Evolutionary conservation across 2,888 invertebrate genomes (phyloP).

Genomic region (Amphipyra tragopoginis): DNA sequence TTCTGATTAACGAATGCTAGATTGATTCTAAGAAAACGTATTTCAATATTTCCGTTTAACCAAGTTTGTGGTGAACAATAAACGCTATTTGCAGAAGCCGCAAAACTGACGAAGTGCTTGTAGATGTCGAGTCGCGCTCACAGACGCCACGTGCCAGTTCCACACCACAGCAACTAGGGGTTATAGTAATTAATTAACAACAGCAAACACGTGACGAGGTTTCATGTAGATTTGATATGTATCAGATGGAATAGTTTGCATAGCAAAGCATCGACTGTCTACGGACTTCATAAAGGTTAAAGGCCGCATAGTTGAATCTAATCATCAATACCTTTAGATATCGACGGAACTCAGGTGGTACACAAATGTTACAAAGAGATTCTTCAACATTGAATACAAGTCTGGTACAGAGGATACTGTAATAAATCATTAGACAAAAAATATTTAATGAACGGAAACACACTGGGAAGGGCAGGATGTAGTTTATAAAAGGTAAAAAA

Average conservation of each 20-base stretch:
- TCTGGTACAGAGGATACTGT: conserved; percentile 32
- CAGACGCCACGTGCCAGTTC: conserved; percentile 64
- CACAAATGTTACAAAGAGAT: conserved; percentile 19
- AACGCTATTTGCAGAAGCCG: conserved; percentile 82
- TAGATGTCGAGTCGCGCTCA: conserved; percentile 62
- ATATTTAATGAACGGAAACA: conserved; percentile 70
- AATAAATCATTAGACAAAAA: conserved; percentile 66
- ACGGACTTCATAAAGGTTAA: conserved; percentile 14
- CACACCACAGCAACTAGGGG: conserved; percentile 40
- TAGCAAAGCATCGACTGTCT: conserved; percentile 16
- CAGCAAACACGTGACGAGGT: conserved; percentile 37
- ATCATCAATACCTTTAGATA: conserved; percentile 7
- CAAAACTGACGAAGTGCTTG: conserved; percentile 67
- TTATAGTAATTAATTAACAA: conserved; percentile 55
- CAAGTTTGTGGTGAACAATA: conserved; percentile 72
- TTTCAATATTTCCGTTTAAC: conserved; percentile 62
- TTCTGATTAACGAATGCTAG: conserved; percentile 32
- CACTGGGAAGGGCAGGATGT: conserved; percentile 78
- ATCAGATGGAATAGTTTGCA: conserved; percentile 15
- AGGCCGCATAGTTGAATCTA: conserved; percentile 6
- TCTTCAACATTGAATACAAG: conserved; percentile 9
- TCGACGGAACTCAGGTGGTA: conserved; percentile 20
- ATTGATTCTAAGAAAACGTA: conserved; percentile 63
- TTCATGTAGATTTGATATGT: conserved; percentile 20
- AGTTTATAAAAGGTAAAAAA: conserved; percentile 77